A percentile compares a stretch with the other conserved stretches of the same genome.
phyloP scores from a whole-genome alignment of 2,797 vertebrate genomes.

The Naso thynnoides region DNA sequence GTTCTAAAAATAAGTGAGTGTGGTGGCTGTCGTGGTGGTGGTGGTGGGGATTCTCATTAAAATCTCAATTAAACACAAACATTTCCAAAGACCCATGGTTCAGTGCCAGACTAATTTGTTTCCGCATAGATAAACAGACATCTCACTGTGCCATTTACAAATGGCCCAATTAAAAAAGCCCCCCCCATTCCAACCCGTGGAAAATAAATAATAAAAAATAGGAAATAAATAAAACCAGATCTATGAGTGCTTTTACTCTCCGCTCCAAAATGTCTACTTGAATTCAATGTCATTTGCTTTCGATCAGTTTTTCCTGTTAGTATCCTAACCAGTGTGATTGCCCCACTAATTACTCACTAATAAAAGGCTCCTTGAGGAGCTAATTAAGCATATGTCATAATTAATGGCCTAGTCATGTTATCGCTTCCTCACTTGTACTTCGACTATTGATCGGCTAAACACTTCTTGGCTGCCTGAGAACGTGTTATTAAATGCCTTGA shows the following conservation, averaged over 20 bases:
- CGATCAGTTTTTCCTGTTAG: slow-evolving; percentile 36
- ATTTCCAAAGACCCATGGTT: slow-evolving; percentile 68
- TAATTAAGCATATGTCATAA: slow-evolving; percentile 62
- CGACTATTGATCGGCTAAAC: slow-evolving; percentile 21
- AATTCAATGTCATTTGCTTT: slow-evolving; percentile 36
- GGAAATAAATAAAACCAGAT: background rate
- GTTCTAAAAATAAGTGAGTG: slow-evolving; percentile 26
- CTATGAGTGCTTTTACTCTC: slow-evolving; percentile 7
- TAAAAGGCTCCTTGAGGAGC: slow-evolving; percentile 47
- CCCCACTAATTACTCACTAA: slow-evolving; percentile 59
- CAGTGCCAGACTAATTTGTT: slow-evolving; percentile 75
- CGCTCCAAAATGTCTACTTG: slow-evolving; percentile 32
- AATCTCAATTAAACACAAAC: slow-evolving; percentile 76
- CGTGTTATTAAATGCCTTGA: slow-evolving; percentile 6
- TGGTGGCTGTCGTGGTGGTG: slow-evolving; percentile 32
- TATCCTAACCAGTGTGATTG: slow-evolving; percentile 45
- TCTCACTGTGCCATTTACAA: slow-evolving; percentile 69
- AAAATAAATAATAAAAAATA: slow-evolving; percentile 27
- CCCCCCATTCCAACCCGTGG: too few relatives aligned
- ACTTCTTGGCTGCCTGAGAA: slow-evolving; percentile 6
- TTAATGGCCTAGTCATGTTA: slow-evolving; percentile 56
- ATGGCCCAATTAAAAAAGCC: slow-evolving; percentile 64
- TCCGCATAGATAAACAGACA: slow-evolving; percentile 72
- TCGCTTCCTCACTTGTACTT: slow-evolving; percentile 27
- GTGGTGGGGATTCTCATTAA: slow-evolving; percentile 69